Base-by-base conservation (phyloP, 2,888 invertebrate genomes). In the Chrysolina oricalcia region DNA sequence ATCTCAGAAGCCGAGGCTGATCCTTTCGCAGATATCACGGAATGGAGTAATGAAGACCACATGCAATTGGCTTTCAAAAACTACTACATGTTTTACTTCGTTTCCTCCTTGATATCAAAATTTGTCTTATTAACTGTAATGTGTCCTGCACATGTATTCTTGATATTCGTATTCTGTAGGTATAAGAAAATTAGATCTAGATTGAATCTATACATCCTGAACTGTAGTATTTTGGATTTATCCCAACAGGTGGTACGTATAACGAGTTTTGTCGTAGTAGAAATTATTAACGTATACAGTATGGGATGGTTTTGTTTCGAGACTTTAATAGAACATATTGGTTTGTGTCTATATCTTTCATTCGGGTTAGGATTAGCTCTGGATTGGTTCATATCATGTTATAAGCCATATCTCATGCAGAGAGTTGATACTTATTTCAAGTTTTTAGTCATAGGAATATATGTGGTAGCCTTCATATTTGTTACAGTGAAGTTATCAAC, bases 141-240 rank as follows among this genome's bases (percentile, higher is more conserved):
- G 35, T 46, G 43, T 46, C 23, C 27, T 6, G 0, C 46, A 27
- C 65, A 66, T 46, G 21, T 23, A n/a, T 66, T 66, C 8, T 13
- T 66, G 5, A 27, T 66, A 48, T 65, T 65, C 27, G 17, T 40
- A 15, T 53, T 72, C 41, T 53, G 13, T 11, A 69, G 27, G 50
- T 73, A 65, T 48, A 59, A 73, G 19, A 73, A 46, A 63, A 23
- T 76, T 9, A 43, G 43, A 43, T 48, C 59, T n/a, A 56, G 56
- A n/a, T 13, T 27, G 0, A 76, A 76, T 40, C 46, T 21, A 6
- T 71, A 70, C 19, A 74, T 76, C 23, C 41, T 70, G 53, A 56
- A 70, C 46, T 70, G 63, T 5, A 23, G 66, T n/a, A 48, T 76
- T 21, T 21, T 66, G 5, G 73, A 70, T 56, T 35, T 70, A 19